Conservation (phyloP, 2,113 vertebrate species). For the Boleophthalmus pectinirostris region DNA sequence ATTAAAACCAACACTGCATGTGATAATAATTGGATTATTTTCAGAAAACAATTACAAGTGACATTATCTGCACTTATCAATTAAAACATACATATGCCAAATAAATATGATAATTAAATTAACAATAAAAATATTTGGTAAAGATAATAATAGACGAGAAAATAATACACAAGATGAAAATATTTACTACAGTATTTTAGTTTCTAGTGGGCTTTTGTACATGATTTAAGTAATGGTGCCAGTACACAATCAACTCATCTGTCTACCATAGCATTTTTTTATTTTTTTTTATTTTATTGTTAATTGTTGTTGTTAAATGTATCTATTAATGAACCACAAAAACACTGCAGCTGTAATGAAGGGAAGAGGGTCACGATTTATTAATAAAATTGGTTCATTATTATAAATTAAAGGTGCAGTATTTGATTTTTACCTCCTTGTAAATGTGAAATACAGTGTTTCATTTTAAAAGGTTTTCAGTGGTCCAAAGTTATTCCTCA, state of each 20-base stretch:
- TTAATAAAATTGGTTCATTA: no score
- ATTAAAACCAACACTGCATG: neutral
- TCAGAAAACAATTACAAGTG: neutral
- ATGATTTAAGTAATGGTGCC: neutral
- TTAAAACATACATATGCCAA: neutral
- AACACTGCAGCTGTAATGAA: neutral
- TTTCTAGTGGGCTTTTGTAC: neutral
- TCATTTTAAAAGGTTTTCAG: no score
- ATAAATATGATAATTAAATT: neutral
- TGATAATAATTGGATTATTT: neutral
- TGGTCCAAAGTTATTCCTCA: no score
- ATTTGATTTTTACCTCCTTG: no score
- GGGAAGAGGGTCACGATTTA: constrained; percentile 22
- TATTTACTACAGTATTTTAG: neutral
- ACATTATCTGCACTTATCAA: neutral
- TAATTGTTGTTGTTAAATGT: no score
- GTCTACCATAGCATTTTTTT: no score
- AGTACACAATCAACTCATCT: no score
- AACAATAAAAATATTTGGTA: neutral
- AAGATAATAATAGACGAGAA: neutral
- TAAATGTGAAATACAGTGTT: no score
- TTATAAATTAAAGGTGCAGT: no score
- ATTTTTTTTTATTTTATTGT: no score
- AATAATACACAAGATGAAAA: no score
- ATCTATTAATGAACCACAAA: neutral